Percentiles rank a stretch among this genome's conserved stretches.
These are phyloP conservation scores for Eupristina koningsbergeri DNA, from an alignment of 1,140 invertebrate species.

Conservation along the genomic window DNA sequence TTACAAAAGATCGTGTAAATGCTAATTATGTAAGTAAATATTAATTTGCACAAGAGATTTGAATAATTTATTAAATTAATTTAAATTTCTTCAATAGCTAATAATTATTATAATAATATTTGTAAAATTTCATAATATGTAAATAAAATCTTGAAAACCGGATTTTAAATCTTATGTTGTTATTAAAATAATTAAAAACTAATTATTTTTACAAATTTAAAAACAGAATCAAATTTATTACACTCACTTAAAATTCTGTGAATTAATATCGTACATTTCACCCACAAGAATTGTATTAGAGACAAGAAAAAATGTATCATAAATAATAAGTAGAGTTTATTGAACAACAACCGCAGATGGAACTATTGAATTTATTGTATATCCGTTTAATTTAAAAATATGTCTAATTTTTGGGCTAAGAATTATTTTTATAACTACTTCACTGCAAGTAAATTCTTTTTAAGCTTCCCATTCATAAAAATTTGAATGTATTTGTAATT, in stretches of 20 bases:
- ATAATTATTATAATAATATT: background rate
- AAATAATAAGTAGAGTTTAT: background rate
- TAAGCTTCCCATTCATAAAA: no score
- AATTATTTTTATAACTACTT: no score
- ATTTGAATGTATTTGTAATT: no score
- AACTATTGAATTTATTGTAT: background rate
- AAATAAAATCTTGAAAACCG: background rate
- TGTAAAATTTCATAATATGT: background rate
- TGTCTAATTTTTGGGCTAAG: no score
- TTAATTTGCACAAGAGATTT: background rate
- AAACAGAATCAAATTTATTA: background rate
- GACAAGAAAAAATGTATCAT: background rate
- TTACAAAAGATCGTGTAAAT: constrained; percentile 6
- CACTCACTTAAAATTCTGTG: background rate
- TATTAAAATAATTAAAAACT: background rate
- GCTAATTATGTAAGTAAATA: background rate
- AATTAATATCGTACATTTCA: background rate
- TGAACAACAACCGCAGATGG: background rate
- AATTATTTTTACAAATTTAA: no score
- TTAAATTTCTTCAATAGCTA: background rate
- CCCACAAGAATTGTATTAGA: background rate
- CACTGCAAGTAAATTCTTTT: no score
- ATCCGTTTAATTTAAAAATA: background rate
- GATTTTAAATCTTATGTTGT: background rate
- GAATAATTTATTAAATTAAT: background rate